A percentile compares a stretch with the other conserved stretches of the same genome.
Conservation (phyloP, 2,113 vertebrate genomes). For the Sinosuthora webbiana region DNA sequence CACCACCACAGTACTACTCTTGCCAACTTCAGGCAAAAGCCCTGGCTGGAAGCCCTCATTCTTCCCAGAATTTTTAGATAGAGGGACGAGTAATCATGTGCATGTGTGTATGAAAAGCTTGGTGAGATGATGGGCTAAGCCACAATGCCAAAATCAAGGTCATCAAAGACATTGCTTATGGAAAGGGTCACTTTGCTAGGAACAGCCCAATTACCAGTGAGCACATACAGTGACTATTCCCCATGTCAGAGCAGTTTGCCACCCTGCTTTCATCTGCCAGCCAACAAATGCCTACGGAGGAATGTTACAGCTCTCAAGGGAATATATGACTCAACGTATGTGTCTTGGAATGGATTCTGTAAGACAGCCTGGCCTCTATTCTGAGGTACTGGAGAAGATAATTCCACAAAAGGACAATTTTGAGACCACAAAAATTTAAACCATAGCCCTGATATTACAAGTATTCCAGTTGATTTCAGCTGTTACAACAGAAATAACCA, state of each 20-base stretch:
- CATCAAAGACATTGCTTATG: slow-evolving; percentile 5
- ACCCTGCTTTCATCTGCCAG: slow-evolving; percentile 26
- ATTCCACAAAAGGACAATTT: slow-evolving; percentile 33
- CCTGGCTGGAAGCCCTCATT: not conserved
- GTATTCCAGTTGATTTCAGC: slow-evolving; percentile 47
- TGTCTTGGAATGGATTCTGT: slow-evolving; percentile 30
- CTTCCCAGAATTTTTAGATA: slow-evolving; percentile 27
- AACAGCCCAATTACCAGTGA: slow-evolving; percentile 5
- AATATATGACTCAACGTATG: slow-evolving; percentile 38
- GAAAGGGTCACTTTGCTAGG: slow-evolving; percentile 19
- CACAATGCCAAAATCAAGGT: slow-evolving; percentile 21
- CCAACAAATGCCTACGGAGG: not conserved
- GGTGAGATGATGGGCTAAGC: not conserved
- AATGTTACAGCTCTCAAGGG: slow-evolving; percentile 37
- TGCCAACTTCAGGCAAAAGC: slow-evolving; percentile 13
- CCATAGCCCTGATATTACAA: slow-evolving; percentile 19
- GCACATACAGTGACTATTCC: not conserved
- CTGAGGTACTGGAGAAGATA: not conserved
- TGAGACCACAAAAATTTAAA: slow-evolving; percentile 37
- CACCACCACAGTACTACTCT: not conserved
- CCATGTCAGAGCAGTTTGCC: slow-evolving; percentile 16
- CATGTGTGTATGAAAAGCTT: slow-evolving; percentile 3
- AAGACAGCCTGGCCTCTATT: slow-evolving; percentile 1
- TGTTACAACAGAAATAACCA: slow-evolving; percentile 37
- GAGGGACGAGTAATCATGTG: not conserved